Percentiles rank a stretch among this genome's conserved stretches.
phyloP scores from a whole-genome alignment of 2,888 invertebrate genomes.

The Cosmorhoe ocellata region DNA sequence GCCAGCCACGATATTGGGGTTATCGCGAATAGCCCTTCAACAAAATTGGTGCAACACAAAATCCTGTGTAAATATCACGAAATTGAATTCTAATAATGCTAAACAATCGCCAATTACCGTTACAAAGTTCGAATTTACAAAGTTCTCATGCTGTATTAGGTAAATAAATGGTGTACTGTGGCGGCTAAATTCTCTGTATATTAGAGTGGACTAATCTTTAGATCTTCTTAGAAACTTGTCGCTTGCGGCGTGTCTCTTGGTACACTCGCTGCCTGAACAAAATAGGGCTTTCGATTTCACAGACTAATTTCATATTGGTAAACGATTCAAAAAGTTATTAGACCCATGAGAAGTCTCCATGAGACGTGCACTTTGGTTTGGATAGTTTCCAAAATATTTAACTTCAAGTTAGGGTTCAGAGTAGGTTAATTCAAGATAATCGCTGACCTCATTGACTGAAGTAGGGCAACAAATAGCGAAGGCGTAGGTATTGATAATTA shows the following conservation, averaged over 20 bases:
- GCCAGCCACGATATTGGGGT: constrained; percentile 19
- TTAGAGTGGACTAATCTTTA: constrained; percentile 56
- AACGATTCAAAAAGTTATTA: not conserved
- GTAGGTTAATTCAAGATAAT: too few relatives aligned
- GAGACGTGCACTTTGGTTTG: too few relatives aligned
- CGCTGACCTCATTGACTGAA: too few relatives aligned
- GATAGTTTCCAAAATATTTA: too few relatives aligned
- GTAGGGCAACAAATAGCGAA: too few relatives aligned
- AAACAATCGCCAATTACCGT: constrained; percentile 65
- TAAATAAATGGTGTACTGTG: constrained; percentile 49
- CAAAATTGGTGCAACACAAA: constrained; percentile 27
- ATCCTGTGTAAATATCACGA: constrained; percentile 49
- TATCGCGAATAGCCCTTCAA: constrained; percentile 21
- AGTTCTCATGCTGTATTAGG: constrained; percentile 60
- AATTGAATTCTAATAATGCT: constrained; percentile 55
- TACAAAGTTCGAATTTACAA: constrained; percentile 55
- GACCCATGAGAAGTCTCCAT: too few relatives aligned
- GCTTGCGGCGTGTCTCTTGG: constrained; percentile 62
- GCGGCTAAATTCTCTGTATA: constrained; percentile 47
- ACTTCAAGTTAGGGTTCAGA: too few relatives aligned
- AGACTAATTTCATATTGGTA: constrained; percentile 9
- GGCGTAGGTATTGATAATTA: too few relatives aligned
- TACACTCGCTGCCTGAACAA: constrained; percentile 53
- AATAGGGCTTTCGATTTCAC: constrained; percentile 44
- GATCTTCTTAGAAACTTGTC: constrained; percentile 68